phyloP scores from a whole-genome alignment of 2,113 vertebrate species.

The Panthera leo region DNA sequence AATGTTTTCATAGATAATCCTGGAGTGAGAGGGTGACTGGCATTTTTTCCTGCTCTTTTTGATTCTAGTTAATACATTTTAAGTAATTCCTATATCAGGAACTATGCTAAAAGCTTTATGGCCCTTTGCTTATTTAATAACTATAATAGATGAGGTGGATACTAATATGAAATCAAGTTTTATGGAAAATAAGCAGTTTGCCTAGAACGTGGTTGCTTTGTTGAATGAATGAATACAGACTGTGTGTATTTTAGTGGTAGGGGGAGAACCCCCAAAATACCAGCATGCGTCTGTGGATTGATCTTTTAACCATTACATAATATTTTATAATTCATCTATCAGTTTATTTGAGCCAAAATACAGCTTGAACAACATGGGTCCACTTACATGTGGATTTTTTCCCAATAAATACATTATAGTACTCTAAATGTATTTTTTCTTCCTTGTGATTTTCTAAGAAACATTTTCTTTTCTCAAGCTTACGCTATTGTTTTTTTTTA shows the following conservation, averaged over 20 bases:
- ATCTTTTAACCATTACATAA: not conserved
- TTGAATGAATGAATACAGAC: not conserved
- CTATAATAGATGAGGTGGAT: not conserved
- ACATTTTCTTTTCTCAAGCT: not conserved
- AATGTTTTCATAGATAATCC: not conserved
- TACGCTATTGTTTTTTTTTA: not conserved
- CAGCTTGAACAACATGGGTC: not conserved
- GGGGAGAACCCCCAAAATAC: fast-evolving
- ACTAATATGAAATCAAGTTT: conserved; percentile 31
- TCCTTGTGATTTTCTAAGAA: not conserved
- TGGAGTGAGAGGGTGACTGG: not conserved
- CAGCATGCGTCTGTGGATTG: too few relatives aligned
- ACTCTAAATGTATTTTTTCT: not conserved
- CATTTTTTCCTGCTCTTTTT: not conserved
- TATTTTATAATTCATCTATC: not conserved
- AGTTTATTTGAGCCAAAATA: not conserved
- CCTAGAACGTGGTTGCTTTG: not conserved
- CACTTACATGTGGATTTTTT: not conserved
- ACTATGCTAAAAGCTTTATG: conserved; percentile 45
- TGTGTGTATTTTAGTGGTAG: not conserved
- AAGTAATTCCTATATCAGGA: conserved; percentile 50
- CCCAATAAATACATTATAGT: not conserved
- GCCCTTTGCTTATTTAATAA: conserved; percentile 59
- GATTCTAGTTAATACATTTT: conserved; percentile 18
- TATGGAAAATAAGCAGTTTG: not conserved